A percentile compares a stretch with the other conserved stretches of the same genome.
Conservation (phyloP, 2,797 vertebrate genomes). For the Falco novaeseelandiae region DNA sequence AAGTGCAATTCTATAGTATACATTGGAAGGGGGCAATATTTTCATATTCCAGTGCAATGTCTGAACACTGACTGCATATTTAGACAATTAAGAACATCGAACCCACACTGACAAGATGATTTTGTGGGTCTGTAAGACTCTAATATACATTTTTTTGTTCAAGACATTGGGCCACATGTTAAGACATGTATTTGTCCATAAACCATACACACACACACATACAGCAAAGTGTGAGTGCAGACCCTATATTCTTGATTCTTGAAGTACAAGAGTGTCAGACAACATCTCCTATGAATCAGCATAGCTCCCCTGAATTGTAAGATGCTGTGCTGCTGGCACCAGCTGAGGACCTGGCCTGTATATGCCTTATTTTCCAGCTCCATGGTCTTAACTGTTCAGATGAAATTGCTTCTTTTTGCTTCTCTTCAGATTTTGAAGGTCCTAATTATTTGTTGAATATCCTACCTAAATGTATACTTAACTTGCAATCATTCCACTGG, state of each 20-base stretch:
- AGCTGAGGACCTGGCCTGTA: background rate
- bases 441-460: background rate
- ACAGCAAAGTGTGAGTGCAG: background rate
- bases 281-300: background rate
- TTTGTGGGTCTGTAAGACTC: background rate
- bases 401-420: background rate
- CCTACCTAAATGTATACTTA: background rate
- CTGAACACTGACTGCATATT: background rate
- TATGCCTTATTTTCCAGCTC: background rate
- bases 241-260: background rate
- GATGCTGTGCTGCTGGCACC: background rate
- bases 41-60: background rate
- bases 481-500: background rate
- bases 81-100: background rate
- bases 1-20: background rate
- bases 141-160: background rate
- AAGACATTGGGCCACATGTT: background rate
- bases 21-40: background rate
- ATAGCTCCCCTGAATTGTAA: background rate
- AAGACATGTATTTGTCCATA: background rate
- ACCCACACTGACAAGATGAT: background rate
- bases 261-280: background rate
- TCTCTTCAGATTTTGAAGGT: background rate
- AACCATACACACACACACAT: background rate
- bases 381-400: background rate